Evolutionary conservation across 2,888 invertebrate genomes (phyloP).

Genomic region (Congeria kusceri): DNA sequence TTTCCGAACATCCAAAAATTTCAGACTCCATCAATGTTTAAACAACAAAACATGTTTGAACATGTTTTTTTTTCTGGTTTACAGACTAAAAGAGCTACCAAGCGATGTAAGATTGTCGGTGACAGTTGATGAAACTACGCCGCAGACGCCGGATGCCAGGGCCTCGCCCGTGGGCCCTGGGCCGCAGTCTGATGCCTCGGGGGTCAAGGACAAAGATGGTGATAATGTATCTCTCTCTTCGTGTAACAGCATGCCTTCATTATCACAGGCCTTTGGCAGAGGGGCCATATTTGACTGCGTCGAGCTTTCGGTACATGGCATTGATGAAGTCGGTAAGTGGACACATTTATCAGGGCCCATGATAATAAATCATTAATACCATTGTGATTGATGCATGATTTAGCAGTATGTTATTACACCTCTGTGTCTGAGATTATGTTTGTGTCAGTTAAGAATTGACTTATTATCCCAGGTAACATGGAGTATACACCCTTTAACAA

Average conservation of each 20-base stretch:
- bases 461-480: too few relatives aligned
- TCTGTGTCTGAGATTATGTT: too few relatives aligned
- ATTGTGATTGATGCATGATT: too few relatives aligned
- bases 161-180: slow-evolving; percentile 20
- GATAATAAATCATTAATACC: too few relatives aligned
- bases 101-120: slow-evolving; percentile 6
- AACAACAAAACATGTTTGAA: too few relatives aligned
- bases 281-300: slow-evolving; percentile 87
- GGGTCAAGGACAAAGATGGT: slow-evolving; percentile 58
- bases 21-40: too few relatives aligned
- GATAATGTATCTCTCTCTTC: slow-evolving; percentile 77
- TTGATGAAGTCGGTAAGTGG: slow-evolving; percentile 89
- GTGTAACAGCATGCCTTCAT: slow-evolving; percentile 56
- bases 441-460: too few relatives aligned
- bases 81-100: slow-evolving; percentile 68
- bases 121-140: neutral
- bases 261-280: slow-evolving; percentile 45
- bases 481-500: too few relatives aligned
- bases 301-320: slow-evolving; percentile 90
- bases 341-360: too few relatives aligned
- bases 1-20: too few relatives aligned
- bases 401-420: too few relatives aligned
- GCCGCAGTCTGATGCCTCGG: neutral
- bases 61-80: slow-evolving; percentile 10
- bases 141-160: slow-evolving; percentile 17